A percentile compares a stretch with the other conserved stretches of the same genome.
These are phyloP conservation scores for Chaetodon trifasciatus DNA, from an alignment of 2,797 vertebrate species.

Conservation along the genomic window DNA sequence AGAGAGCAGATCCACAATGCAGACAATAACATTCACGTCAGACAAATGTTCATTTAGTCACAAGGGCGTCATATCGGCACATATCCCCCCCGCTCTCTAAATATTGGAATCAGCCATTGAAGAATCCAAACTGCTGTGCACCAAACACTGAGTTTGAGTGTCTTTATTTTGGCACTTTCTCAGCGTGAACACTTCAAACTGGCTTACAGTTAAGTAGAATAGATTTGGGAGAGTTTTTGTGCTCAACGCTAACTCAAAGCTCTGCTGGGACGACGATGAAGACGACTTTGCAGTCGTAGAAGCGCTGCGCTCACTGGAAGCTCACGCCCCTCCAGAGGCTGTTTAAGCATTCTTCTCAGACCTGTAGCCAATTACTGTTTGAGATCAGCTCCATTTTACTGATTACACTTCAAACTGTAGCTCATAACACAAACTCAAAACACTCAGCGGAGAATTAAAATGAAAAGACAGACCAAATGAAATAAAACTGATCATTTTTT, in stretches of 20 bases:
- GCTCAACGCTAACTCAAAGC: not conserved
- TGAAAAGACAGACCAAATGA: slow-evolving; percentile 17
- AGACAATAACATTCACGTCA: too few species aligned
- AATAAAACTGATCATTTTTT: not conserved
- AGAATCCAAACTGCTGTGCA: too few species aligned
- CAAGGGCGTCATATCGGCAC: too few species aligned
- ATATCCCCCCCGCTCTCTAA: too few species aligned
- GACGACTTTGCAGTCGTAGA: not conserved
- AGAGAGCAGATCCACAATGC: too few species aligned
- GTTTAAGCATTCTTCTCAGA: slow-evolving; percentile 28
- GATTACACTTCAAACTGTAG: slow-evolving; percentile 24
- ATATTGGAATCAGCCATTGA: too few species aligned
- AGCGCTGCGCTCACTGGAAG: not conserved
- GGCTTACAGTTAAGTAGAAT: not conserved
- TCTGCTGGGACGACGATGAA: not conserved
- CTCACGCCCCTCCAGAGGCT: not conserved
- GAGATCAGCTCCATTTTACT: slow-evolving; percentile 28
- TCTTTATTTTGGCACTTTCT: slow-evolving; percentile 3
- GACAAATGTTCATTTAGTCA: too few species aligned
- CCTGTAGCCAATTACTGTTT: slow-evolving; percentile 25
- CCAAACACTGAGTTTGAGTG: not conserved
- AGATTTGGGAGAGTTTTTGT: too few species aligned
- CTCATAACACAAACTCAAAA: not conserved
- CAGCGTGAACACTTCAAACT: not conserved
- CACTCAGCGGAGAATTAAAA: slow-evolving; percentile 3